phyloP scores from a whole-genome alignment of 2,113 vertebrate species.

The Symphodus melops region DNA sequence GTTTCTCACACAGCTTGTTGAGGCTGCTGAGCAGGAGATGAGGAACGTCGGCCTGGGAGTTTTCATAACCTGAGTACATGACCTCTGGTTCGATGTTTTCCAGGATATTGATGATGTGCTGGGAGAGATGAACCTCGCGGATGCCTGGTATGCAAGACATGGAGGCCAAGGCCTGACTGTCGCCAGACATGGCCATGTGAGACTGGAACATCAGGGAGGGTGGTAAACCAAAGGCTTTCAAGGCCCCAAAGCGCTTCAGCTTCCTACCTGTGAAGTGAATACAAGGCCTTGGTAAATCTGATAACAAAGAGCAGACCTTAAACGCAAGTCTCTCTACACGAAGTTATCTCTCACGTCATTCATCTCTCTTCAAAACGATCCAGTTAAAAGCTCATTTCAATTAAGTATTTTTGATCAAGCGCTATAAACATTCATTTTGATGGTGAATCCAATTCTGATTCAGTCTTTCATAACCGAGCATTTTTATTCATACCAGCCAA shows the following conservation, averaged over 20 bases:
- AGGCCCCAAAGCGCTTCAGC: constrained; percentile 92
- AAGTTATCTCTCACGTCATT: neutral
- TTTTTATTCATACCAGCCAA: neutral
- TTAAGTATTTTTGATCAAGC: neutral
- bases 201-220: constrained; percentile 88
- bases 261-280: constrained; percentile 88
- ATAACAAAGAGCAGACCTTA: neutral
- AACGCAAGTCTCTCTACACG: neutral
- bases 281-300: constrained; percentile 28
- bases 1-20: constrained; percentile 93
- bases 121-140: constrained; percentile 89
- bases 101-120: constrained; percentile 89
- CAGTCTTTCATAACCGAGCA: neutral
- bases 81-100: constrained; percentile 94
- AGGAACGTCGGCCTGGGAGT: constrained; percentile 86
- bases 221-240: constrained; percentile 87
- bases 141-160: constrained; percentile 85
- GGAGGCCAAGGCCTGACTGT: constrained; percentile 84
- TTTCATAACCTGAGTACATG: constrained; percentile 91
- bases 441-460: neutral
- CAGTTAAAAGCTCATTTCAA: neutral
- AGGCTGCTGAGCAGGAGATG: constrained; percentile 93
- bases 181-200: constrained; percentile 79
- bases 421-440: neutral
- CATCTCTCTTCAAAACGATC: too few relatives aligned